Evolutionary conservation across 2,113 vertebrate genomes (phyloP).

Genomic region (Odocoileus hemionus): DNA sequence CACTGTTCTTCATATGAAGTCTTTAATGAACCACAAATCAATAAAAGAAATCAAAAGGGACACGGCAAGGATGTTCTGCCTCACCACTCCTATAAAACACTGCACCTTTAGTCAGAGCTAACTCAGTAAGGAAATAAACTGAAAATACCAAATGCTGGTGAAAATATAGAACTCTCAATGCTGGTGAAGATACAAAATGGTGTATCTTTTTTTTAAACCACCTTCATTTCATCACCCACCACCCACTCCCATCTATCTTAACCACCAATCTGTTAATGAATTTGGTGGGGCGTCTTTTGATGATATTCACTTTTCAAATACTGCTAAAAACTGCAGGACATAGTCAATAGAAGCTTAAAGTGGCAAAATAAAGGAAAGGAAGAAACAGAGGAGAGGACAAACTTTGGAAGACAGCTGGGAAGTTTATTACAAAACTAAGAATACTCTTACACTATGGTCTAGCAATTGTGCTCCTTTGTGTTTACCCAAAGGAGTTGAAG

Average conservation of each 20-base stretch:
- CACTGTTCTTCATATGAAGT: not conserved
- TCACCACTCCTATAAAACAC: not conserved
- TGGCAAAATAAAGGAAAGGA: not conserved
- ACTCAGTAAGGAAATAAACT: not conserved
- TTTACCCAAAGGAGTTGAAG: not conserved
- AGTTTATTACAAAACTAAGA: not conserved
- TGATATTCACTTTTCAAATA: slow-evolving; percentile 51
- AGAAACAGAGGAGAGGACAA: not conserved
- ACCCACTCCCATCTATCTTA: not conserved
- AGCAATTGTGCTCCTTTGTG: not conserved
- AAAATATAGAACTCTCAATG: not conserved
- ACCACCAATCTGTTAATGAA: not conserved
- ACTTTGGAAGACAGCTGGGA: not conserved
- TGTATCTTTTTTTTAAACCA: not conserved
- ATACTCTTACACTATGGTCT: not conserved
- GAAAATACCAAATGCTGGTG: not conserved
- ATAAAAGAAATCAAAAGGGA: not conserved
- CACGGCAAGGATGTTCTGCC: not conserved
- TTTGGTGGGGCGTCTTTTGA: not conserved
- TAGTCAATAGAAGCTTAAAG: slow-evolving; percentile 17
- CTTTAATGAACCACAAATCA: not conserved
- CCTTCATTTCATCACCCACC: not conserved
- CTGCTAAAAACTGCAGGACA: slow-evolving; percentile 27
- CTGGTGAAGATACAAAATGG: not conserved
- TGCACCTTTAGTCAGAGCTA: not conserved